phyloP scores from a whole-genome alignment of 2,113 vertebrate genomes.

The Leptocoma aspasia region DNA sequence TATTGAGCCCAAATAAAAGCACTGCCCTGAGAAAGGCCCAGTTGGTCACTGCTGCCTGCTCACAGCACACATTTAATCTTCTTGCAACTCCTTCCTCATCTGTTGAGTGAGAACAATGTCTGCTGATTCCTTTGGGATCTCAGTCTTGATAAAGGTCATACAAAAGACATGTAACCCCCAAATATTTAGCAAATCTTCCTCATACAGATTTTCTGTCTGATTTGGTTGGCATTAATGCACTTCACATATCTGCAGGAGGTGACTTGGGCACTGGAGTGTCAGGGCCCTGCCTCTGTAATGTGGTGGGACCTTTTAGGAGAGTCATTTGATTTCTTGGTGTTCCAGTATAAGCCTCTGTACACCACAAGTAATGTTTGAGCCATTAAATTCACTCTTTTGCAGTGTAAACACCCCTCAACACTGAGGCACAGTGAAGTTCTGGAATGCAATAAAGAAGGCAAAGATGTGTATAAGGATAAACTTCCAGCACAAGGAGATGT shows the following conservation, averaged over 20 bases:
- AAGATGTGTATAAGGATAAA: neutral
- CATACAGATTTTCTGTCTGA: neutral
- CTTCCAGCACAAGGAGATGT: neutral
- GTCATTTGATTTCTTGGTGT: neutral
- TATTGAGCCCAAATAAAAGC: slow-evolving; percentile 26
- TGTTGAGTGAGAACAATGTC: neutral
- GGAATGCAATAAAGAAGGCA: neutral
- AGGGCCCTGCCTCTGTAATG: neutral
- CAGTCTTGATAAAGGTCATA: neutral
- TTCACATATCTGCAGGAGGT: neutral
- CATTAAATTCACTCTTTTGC: neutral
- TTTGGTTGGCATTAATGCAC: neutral
- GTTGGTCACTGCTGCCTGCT: neutral
- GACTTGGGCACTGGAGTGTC: neutral
- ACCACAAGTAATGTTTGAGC: neutral
- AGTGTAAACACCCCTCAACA: neutral
- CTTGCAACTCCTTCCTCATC: neutral
- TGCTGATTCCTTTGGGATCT: neutral
- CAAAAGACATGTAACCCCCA: neutral
- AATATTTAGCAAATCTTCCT: neutral
- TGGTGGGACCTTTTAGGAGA: neutral
- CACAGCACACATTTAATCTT: neutral
- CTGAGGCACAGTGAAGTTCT: neutral
- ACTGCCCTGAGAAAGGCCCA: neutral
- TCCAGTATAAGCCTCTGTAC: neutral